phyloP scores from a whole-genome alignment of 92 coral and sea anemone species.

The Bergia sp. region DNA sequence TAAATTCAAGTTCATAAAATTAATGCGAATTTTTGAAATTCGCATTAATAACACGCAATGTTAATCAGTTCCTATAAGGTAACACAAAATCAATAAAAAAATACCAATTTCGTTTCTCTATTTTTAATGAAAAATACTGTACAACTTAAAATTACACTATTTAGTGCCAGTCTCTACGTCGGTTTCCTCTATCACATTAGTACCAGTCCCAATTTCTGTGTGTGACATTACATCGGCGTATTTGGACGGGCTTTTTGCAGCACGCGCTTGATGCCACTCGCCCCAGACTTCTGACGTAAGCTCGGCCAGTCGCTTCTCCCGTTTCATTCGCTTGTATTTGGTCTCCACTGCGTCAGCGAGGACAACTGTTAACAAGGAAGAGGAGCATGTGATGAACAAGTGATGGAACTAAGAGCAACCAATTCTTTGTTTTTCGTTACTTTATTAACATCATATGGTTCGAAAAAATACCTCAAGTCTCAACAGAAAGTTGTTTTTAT shows the following conservation, averaged over 20 bases:
- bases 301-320: conserved; percentile 83
- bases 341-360: conserved; percentile 82
- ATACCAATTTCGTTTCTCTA: too few species aligned
- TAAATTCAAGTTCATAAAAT: too few species aligned
- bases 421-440: background rate
- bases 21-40: too few species aligned
- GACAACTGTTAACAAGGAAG: conserved; percentile 58
- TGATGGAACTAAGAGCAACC: background rate
- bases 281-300: conserved; percentile 89
- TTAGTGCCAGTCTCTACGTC: background rate
- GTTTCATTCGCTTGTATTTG: conserved; percentile 76
- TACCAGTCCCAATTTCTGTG: conserved; percentile 2
- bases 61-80: too few species aligned
- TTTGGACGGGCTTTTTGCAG: conserved; percentile 71
- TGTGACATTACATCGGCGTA: conserved; percentile 77
- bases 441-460: background rate
- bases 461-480: background rate
- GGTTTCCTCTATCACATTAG: background rate
- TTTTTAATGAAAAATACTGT: too few species aligned
- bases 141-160: background rate
- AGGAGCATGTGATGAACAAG: background rate
- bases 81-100: too few species aligned
- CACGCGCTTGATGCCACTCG: conserved; percentile 96
- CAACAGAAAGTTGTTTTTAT: too few species aligned
- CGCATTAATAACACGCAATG: too few species aligned